A percentile compares a stretch with the other conserved stretches of the same genome.
phyloP scores from a whole-genome alignment of 2,888 invertebrate genomes.

The Epistrophe eligans region DNA sequence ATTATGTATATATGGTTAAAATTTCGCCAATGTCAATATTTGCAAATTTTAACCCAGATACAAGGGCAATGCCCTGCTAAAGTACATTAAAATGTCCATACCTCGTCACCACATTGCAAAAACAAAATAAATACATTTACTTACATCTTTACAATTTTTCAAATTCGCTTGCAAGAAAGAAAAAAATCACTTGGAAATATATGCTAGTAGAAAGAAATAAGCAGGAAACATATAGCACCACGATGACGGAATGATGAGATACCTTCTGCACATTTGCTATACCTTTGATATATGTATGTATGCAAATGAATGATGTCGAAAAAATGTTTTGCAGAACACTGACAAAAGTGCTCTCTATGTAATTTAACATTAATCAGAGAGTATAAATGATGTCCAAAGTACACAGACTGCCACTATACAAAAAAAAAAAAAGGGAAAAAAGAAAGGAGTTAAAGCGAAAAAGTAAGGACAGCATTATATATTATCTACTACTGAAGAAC shows the following conservation, averaged over 20 bases:
- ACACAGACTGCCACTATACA: conserved; percentile 25
- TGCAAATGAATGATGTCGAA: conserved; percentile 69
- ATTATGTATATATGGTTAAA: too few species aligned
- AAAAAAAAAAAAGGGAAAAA: background rate
- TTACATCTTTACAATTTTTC: conserved; percentile 22
- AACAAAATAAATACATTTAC: background rate
- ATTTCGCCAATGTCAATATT: conserved; percentile 72
- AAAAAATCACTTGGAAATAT: conserved; percentile 36
- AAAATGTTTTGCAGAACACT: conserved; percentile 50
- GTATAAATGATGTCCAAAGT: conserved; percentile 61
- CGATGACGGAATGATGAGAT: conserved; percentile 16
- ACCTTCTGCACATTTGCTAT: conserved; percentile 32
- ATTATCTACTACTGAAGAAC: conserved; percentile 17
- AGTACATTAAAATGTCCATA: conserved; percentile 36
- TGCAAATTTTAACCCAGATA: conserved; percentile 58
- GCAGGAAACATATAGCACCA: conserved; percentile 25
- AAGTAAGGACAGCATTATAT: conserved; percentile 42
- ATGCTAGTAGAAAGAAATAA: conserved; percentile 43
- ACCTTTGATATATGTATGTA: conserved; percentile 53
- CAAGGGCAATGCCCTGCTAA: conserved; percentile 57
- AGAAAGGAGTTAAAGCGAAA: conserved; percentile 19
- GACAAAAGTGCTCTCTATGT: conserved; percentile 34
- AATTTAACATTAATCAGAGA: conserved; percentile 68
- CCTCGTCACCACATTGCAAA: background rate
- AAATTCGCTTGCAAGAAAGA: conserved; percentile 24